These are phyloP conservation scores for Rhamnusium bicolor DNA, from an alignment of 2,888 invertebrate genomes.

Conservation along the genomic window DNA sequence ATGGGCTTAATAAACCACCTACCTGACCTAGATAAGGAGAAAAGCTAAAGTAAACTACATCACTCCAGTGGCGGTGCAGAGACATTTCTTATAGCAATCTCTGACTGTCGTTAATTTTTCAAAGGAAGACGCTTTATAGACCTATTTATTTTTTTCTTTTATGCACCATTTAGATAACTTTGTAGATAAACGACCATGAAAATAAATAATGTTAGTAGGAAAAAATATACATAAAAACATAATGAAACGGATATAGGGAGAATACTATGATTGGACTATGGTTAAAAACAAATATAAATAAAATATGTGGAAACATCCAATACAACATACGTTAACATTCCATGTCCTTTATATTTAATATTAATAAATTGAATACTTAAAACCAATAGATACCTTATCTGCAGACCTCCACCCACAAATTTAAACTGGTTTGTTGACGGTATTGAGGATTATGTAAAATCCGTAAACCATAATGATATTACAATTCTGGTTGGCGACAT, in stretches of 20 bases:
- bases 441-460: no score
- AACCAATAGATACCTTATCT: no score
- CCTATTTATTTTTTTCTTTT: not conserved
- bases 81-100: not conserved
- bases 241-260: not conserved
- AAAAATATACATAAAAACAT: not conserved
- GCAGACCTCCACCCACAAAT: no score
- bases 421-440: no score
- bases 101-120: not conserved
- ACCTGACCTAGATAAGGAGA: slow-evolving; percentile 33
- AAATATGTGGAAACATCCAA: no score
- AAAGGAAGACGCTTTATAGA: not conserved
- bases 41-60: slow-evolving; percentile 22
- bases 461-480: no score
- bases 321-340: no score
- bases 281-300: not conserved
- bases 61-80: slow-evolving; percentile 2
- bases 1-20: slow-evolving; percentile 33
- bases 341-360: no score
- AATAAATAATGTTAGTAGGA: not conserved
- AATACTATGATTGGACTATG: not conserved
- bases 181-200: not conserved
- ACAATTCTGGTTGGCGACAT: no score
- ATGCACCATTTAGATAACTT: not conserved
- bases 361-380: no score